phyloP scores from a whole-genome alignment of 53 echinoderm and acorn worm species.

The Zoroaster sp. region DNA sequence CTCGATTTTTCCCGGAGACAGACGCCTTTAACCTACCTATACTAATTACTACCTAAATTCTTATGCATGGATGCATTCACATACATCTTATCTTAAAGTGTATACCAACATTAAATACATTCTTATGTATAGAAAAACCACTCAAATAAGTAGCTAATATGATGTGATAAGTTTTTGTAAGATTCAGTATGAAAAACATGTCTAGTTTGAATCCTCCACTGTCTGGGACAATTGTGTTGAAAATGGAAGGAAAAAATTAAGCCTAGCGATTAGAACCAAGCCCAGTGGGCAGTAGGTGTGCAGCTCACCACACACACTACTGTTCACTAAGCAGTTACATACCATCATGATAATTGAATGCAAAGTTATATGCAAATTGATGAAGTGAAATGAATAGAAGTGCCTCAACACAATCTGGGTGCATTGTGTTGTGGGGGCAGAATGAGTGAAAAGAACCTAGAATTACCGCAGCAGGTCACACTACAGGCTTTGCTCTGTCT shows the following conservation, averaged over 20 bases:
- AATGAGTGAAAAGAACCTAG: constrained; percentile 11
- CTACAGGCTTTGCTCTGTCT: too few species aligned
- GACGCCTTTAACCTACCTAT: too few species aligned
- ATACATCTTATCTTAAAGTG: too few species aligned
- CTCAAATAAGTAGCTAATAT: too few species aligned
- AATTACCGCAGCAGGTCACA: constrained; percentile 31
- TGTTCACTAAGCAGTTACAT: constrained; percentile 9
- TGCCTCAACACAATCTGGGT: constrained; percentile 19
- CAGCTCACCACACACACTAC: neutral
- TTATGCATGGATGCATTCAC: too few species aligned
- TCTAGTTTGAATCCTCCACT: neutral
- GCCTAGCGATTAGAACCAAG: neutral
- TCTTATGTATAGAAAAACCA: too few species aligned
- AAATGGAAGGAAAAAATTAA: neutral
- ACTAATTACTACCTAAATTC: too few species aligned
- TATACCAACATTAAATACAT: too few species aligned
- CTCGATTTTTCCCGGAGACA: too few species aligned
- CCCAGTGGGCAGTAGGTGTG: neutral
- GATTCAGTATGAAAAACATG: neutral
- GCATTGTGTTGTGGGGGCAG: constrained; percentile 35
- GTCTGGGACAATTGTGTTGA: neutral
- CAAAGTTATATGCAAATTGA: constrained; percentile 51
- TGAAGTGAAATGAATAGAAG: constrained; percentile 18
- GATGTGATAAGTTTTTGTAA: too few species aligned
- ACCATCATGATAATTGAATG: constrained; percentile 48